Evolutionary conservation across 2,797 vertebrate species (phyloP), one percentile per base, ranked within the genome.

Genomic region (Gadopsis marmoratus): DNA sequence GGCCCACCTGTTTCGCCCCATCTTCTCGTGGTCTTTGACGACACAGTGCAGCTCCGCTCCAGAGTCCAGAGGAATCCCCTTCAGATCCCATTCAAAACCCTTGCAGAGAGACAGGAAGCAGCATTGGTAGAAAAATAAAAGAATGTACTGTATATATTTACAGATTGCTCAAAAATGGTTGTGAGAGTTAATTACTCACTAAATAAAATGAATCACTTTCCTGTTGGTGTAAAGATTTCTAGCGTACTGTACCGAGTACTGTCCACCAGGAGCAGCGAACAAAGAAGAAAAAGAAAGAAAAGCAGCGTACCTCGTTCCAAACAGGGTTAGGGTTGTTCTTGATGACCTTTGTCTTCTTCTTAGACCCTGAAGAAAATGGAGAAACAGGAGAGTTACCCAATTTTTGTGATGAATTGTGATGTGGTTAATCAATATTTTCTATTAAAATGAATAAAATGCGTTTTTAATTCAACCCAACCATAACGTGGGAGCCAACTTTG

Each of bases 81-180:
- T 99, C 76, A 99, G 94, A 54, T 99, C 98, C 97, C 97, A 99
- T 74, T 99, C 97, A 5, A 99, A 99, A 2, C 97, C 98, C 98
- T 99, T 82, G n/a, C 0, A 33, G 33, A 80, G 11, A 74, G 9
- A 86, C 37, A 39, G 37, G 37, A 39, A 39, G 10, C 37, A 39
- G 7, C 35, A 35, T 35, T 5, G 3, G 10, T 39, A 10, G 8
- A 11, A 8, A 39, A 39, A 39, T 9, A 39, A 39, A 37, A 11
- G 35, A 26, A 26, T 26, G 26, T 26, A 26, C 2, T 26, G 26
- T 26, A 26, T 26, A 26, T 26, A 26, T 26, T 26, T 26, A 26
- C 26, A 26, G 26, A 26, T 26, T 45, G 43, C 43, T 39, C 37
- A 39, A 11, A 11, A 41, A 41, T 41, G 39, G 51, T 53, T 53